Base-by-base conservation (phyloP, 2,888 invertebrate species). In the Meiosimyza decipiens region DNA sequence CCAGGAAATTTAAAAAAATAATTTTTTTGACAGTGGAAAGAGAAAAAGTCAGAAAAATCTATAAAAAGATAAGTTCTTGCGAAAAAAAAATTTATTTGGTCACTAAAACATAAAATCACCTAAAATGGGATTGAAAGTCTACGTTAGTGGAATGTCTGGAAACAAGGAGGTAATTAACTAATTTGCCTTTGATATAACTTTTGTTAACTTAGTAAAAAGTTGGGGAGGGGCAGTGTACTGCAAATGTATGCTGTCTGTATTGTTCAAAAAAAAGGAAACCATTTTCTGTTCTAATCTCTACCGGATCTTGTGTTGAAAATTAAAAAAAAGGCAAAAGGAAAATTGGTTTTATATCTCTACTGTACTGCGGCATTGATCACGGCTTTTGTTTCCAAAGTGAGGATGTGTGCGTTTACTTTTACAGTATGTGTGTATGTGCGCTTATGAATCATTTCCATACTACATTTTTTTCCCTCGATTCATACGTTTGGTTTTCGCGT, bases 131-230 rank as follows among this genome's bases (percentile, higher is more conserved):
- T 92, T 96, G 84, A 96, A 95, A 91, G 92, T 96, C 79, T 96
- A 94, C 89, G 90, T 96, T 85, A 95, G 95, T 88, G 95, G 95
- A 84, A 95, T 95, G 89, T 96, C 95, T 85, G 96, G 95, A 84
- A 96, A 95, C 88, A 95, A 96, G 90, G 96, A 96, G 93, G 96
- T 95, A 89, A 90, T 13, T 64, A 5, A 40, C 6, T 40, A 40
- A 40, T 6, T 40, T 9, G 40, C 40, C 40, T 40, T 40, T 40
- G 6, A 9, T 7, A 40, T 7, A 9, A n/a, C n/a, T n/a, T n/a
- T 7, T 40, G 7, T 40, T 9, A 9, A 1, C 9, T 40, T 40
- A 40, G 6, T 7, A 9, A 40, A 9, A 40, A 9, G 9, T 40
- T 40, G 9, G 40, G 40, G 40, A 40, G 40, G 40, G 9, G 40